A percentile compares a stretch with the other conserved stretches of the same genome.
Evolutionary conservation across 2,797 vertebrate species (phyloP).

Genomic region (Epinephelus malabaricus): DNA sequence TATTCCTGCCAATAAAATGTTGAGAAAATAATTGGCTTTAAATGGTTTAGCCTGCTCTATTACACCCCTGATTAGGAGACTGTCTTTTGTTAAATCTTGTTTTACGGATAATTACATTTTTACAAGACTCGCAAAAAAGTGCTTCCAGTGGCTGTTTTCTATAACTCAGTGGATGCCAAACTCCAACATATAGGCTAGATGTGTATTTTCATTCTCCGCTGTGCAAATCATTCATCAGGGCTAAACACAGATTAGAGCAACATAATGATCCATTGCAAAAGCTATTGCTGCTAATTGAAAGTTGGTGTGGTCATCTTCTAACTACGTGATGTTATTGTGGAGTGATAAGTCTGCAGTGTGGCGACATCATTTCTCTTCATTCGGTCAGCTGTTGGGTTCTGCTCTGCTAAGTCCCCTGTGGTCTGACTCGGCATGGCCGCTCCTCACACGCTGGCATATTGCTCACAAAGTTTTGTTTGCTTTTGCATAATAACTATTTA

Average conservation of each 20-base stretch:
- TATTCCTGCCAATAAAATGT: neutral
- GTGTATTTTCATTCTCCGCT: neutral
- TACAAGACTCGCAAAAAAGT: neutral
- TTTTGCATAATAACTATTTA: constrained; percentile 7
- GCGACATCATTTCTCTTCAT: constrained; percentile 3
- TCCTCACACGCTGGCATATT: constrained; percentile 43
- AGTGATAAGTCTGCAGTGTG: neutral
- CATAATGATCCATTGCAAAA: constrained; percentile 7
- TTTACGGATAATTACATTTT: neutral
- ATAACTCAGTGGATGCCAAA: neutral
- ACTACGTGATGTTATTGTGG: neutral
- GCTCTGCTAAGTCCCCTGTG: neutral
- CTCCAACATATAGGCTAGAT: neutral
- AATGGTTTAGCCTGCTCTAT: neutral
- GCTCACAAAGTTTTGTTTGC: neutral
- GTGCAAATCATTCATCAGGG: neutral
- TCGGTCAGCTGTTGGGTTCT: constrained; percentile 26
- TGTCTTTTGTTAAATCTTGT: neutral
- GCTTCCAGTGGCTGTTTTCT: neutral
- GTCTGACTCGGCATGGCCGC: constrained; percentile 40
- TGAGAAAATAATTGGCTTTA: neutral
- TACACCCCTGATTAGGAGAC: neutral
- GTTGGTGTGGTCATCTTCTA: neutral
- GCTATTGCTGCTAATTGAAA: neutral
- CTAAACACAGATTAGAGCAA: neutral